Evolutionary conservation across 2,113 vertebrate species (phyloP).

Genomic region (Coracopsis vasa): DNA sequence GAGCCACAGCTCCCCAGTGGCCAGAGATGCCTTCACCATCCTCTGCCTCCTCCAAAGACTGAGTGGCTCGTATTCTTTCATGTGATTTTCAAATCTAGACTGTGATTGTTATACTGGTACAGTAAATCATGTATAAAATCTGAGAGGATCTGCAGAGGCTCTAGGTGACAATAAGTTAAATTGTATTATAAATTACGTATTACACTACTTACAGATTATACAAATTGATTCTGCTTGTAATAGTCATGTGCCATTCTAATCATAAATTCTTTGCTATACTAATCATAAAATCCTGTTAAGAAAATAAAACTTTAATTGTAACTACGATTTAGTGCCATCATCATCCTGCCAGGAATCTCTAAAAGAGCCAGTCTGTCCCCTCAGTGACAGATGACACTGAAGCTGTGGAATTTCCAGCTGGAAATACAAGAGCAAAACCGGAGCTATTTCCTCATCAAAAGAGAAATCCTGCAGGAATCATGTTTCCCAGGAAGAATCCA

Average conservation of each 20-base stretch:
- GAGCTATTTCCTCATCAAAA: conserved; percentile 12
- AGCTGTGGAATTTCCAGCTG: conserved; percentile 12
- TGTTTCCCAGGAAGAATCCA: not conserved
- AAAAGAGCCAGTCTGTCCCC: not conserved
- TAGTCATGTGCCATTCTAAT: not conserved
- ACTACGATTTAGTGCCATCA: not conserved
- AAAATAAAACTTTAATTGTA: not conserved
- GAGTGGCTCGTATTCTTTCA: not conserved
- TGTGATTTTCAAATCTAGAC: not conserved
- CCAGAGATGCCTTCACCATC: too few species aligned
- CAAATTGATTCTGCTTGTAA: not conserved
- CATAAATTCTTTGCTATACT: not conserved
- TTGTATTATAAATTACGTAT: not conserved
- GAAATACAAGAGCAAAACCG: not conserved
- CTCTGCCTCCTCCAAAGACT: not conserved
- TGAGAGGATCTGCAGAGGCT: not conserved
- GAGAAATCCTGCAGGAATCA: not conserved
- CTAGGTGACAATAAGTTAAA: not conserved
- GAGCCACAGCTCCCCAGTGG: accelerated
- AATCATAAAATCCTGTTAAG: not conserved
- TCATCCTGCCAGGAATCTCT: not conserved
- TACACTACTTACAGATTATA: not conserved
- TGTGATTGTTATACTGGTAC: not conserved
- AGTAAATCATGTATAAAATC: accelerated
- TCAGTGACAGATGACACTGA: not conserved